phyloP scores from a whole-genome alignment of 2,888 invertebrate species.

The Crematogaster levior region DNA sequence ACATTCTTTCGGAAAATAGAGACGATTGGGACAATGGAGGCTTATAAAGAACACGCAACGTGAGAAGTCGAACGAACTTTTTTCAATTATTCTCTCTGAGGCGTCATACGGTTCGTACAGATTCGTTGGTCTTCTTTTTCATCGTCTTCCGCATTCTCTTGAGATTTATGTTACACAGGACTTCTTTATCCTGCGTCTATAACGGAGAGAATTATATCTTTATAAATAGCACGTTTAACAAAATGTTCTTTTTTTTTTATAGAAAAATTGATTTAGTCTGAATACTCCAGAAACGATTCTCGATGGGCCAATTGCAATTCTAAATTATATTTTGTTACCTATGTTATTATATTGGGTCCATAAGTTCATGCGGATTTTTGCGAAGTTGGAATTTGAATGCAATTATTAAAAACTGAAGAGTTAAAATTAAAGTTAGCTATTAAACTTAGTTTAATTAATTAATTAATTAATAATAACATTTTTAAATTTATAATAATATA shows the following conservation, averaged over 20 bases:
- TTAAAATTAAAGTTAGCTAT: too few relatives aligned
- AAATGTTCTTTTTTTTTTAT: background rate
- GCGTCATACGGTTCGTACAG: background rate
- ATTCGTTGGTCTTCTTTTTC: background rate
- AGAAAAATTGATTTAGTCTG: too few relatives aligned
- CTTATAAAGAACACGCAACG: background rate
- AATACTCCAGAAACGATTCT: too few relatives aligned
- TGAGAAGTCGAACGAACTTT: too few relatives aligned
- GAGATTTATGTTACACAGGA: background rate
- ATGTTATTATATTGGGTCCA: too few relatives aligned
- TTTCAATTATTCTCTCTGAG: background rate
- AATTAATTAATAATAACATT: too few relatives aligned
- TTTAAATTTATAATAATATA: too few relatives aligned
- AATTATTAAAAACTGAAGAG: too few relatives aligned
- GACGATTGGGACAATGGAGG: background rate
- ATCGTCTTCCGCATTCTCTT: background rate
- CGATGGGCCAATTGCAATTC: background rate
- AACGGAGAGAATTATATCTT: background rate
- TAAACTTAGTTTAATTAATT: too few relatives aligned
- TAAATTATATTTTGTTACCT: background rate
- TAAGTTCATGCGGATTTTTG: too few relatives aligned
- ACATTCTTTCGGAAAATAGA: conserved; percentile 7
- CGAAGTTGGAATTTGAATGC: too few relatives aligned
- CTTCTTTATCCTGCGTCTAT: background rate
- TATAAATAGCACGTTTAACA: background rate